Evolutionary conservation across 1,140 invertebrate genomes (phyloP), one percentile per base, ranked within the genome.

Genomic region (Cryptotermes secundus): DNA sequence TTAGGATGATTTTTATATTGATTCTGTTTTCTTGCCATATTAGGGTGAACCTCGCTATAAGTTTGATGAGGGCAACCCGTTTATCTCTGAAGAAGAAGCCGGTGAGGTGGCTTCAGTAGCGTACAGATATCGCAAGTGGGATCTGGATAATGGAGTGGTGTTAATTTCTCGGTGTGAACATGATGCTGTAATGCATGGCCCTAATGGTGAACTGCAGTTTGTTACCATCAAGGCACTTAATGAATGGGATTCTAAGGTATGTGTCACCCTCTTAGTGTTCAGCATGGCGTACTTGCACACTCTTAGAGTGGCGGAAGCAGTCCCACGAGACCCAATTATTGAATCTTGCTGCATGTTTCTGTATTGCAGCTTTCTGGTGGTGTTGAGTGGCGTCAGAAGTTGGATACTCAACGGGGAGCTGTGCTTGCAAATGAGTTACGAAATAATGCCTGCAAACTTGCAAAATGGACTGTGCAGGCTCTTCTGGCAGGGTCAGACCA

Each of bases 381-480:
- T 53, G 97, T 99, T 22, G 99, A 99, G 88, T 99, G 99, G 99
- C 93, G 99, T 65, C 97, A 98, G 88, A 99, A 99, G 87, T 90
- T 99, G 42, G 99, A 99, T 89, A 97, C 95, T 0, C 99, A 99
- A 91, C 93, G 98, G 85, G 99, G 98, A 86, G 98, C 99, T 79
- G 99, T 99, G 36, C 91, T 99, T 31, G 99, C 99, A 38, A 99
- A 99, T 88, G 99, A 99, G 90, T 90, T 99, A 85, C 94, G 99
- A 87, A 99, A 99, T 89, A 99, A 99, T 91, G 97, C 97, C 12
- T 99, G 97, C 91, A 99, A 99, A 90, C 91, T 99, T 83, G 98
- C 98, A 81, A 99, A 99, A 89, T 99, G 99, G 99, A 99, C 99
- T 1, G 96, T 99, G 1, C 97, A 99, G 90, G 97, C 99, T 36